Evolutionary conservation across 30 jellyfish, hydroid and myxozoan species (phyloP).

Genomic region (Euphysa ruthae): DNA sequence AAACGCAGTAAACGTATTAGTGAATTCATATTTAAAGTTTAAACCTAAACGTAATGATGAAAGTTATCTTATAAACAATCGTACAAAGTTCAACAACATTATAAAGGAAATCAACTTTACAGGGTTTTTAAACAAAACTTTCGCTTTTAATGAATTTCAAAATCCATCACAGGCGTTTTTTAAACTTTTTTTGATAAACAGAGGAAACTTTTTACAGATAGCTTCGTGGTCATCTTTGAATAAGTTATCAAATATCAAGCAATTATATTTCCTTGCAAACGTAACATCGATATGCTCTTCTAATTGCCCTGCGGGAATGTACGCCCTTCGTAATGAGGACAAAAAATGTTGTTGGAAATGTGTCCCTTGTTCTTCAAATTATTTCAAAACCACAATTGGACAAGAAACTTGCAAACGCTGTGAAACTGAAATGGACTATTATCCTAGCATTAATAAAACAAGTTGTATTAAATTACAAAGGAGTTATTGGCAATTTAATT

Average conservation of each 20-base stretch:
- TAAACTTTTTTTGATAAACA: too few species aligned
- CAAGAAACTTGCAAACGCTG: constrained; percentile 4
- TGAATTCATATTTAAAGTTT: constrained; percentile 1
- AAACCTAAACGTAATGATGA: too few species aligned
- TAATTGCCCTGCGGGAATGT: constrained; percentile 10
- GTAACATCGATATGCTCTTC: constrained; percentile 17
- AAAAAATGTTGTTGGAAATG: constrained; percentile 28
- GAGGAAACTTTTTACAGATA: too few species aligned
- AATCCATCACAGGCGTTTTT: too few species aligned
- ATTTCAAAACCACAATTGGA: neutral
- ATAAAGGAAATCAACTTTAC: neutral
- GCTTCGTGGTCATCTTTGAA: constrained; percentile 12
- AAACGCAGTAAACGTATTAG: constrained; percentile 2
- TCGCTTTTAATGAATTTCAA: constrained; percentile 1
- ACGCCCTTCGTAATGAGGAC: neutral
- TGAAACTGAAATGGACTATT: neutral
- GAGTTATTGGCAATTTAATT: neutral
- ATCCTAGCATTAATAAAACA: constrained; percentile 13
- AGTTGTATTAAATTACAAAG: neutral
- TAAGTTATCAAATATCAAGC: too few species aligned
- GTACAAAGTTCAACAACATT: neutral
- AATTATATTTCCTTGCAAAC: neutral
- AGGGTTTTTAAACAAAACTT: neutral
- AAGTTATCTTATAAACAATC: neutral
- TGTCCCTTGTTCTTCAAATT: constrained; percentile 4